Base-by-base conservation (phyloP, 1,140 invertebrate species). In the Papilio helenus region DNA sequence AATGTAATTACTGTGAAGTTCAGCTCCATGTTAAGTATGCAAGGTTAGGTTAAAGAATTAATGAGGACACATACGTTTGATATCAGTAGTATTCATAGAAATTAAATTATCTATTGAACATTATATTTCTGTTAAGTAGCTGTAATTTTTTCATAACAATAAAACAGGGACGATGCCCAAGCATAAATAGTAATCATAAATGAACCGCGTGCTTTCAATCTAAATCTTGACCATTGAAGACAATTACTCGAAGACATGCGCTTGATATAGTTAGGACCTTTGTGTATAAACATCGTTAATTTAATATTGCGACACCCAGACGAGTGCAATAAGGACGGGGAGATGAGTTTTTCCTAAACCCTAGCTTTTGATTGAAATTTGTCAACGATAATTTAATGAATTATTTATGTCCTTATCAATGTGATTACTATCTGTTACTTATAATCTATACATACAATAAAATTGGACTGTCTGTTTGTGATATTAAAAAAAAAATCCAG, bases 201-300 rank as follows among this genome's bases (percentile, higher is more conserved):
- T 79, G 83, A 86, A 74, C 80, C 82, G 86, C 84, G 80, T 87
- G 84, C 83, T 84, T 83, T 84, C 89, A 86, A 86, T 88, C 85
- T 86, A 86, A 14, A 88, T 89, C 83, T 80, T 61, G 83, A 84
- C 87, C 85, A 89, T 90, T 87, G 81, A 86, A 16, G 61, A 34
- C 68, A 14, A 51, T 46, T 74, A 84, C 81, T 49, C 76, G 55
- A 76, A 81, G 79, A 26, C 71, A 79, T 29, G 23, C 23, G 23
- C 58, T 65, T 65, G 55, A 7, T n/a, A 1, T 16, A 68, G 14
- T 49, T 20, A 55, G 51, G 18, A 8, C 51, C 14, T 49, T 55
- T 55, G 18, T 55, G 7, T n/a, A 55, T 55, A 55, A 55, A 20
- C 51, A 20, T 9, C n/a, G n/a, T 9, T 55, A 55, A 55, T 55